These are phyloP conservation scores for Pithys albifrons DNA, from an alignment of 2,113 vertebrate genomes.

Conservation along the genomic window DNA sequence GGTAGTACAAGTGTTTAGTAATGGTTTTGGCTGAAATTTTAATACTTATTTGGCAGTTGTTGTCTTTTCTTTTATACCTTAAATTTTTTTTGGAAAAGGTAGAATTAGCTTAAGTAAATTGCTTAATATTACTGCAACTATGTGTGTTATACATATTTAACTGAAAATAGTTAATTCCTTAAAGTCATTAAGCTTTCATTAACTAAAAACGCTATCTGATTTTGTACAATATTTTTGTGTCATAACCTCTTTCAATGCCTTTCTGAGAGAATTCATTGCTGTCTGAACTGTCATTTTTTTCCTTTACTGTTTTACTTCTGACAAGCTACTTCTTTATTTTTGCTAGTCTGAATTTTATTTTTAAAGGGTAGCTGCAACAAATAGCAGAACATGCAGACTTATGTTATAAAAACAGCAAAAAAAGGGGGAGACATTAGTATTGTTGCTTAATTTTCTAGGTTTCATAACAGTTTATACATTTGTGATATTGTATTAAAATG, in stretches of 20 bases:
- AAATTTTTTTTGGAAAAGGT: neutral
- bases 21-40: conserved; percentile 7
- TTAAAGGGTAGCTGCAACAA: neutral
- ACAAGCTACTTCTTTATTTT: neutral
- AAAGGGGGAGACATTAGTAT: neutral
- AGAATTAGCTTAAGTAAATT: neutral
- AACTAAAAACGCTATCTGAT: neutral
- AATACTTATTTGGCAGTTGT: neutral
- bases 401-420: neutral
- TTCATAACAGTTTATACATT: neutral
- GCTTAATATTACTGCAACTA: neutral
- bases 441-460: neutral
- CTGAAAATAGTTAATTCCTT: neutral
- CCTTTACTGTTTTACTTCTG: neutral
- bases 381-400: neutral
- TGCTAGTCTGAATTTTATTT: neutral
- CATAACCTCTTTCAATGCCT: neutral
- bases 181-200: neutral
- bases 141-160: neutral
- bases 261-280: neutral
- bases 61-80: neutral
- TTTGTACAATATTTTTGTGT: neutral
- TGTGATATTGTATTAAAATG: neutral
- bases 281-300: neutral
- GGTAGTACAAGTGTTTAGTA: conserved; percentile 1